Conservation (phyloP, 30 jellyfish, hydroid and myxozoan genomes). For the Nemopilema nomurai region DNA sequence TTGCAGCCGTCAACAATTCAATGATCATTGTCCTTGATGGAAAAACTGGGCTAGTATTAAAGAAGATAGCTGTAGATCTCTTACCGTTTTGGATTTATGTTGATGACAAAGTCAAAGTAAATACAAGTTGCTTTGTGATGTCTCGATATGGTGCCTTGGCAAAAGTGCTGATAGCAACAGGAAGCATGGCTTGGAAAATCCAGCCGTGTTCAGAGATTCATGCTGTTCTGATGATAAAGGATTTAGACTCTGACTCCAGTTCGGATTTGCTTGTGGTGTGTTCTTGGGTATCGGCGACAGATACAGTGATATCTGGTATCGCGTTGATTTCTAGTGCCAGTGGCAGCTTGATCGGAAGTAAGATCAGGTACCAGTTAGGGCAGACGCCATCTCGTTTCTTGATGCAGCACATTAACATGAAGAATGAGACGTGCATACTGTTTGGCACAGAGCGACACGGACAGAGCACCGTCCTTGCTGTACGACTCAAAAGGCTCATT, state of each 20-base stretch:
- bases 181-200: constrained; percentile 6
- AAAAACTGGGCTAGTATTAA: constrained; percentile 23
- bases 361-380: constrained; percentile 49
- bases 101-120: background rate
- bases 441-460: constrained; percentile 47
- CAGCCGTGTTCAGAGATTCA: constrained; percentile 45
- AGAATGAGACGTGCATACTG: constrained; percentile 51
- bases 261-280: constrained; percentile 39
- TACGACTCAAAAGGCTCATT: constrained; percentile 47
- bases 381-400: constrained; percentile 50
- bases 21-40: constrained; percentile 39
- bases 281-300: constrained; percentile 49
- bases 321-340: constrained; percentile 37
- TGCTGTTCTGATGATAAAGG: constrained; percentile 26
- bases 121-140: constrained; percentile 35
- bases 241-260: constrained; percentile 21
- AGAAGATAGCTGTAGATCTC: constrained; percentile 19
- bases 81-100: constrained; percentile 21
- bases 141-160: constrained; percentile 32
- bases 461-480: constrained; percentile 46
- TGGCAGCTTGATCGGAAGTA: constrained; percentile 56
- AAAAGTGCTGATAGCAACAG: constrained; percentile 20
- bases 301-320: constrained; percentile 44
- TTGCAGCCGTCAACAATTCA: constrained; percentile 5
- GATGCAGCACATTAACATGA: constrained; percentile 56